Conservation (phyloP, 1,140 invertebrate species). For the Drosophila saltans region DNA sequence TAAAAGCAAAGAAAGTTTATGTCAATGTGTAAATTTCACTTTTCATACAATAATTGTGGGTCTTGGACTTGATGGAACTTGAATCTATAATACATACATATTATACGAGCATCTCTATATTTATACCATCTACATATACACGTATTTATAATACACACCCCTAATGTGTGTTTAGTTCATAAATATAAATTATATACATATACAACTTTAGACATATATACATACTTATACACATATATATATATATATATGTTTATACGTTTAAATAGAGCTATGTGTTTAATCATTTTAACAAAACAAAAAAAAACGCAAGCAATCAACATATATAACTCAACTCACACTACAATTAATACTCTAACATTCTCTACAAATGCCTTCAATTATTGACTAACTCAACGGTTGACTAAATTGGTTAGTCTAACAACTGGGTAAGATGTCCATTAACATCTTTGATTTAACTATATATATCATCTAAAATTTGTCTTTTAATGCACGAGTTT, state of each 20-base stretch:
- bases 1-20: conserved; percentile 40
- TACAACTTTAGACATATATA: conserved; percentile 66
- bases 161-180: conserved; percentile 61
- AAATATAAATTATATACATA: conserved; percentile 45
- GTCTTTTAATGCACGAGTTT: conserved; percentile 16
- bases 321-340: conserved; percentile 50
- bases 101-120: conserved; percentile 71
- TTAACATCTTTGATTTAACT: background rate
- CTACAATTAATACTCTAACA: conserved; percentile 29
- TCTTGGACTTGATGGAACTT: conserved; percentile 30
- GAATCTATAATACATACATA: conserved; percentile 51
- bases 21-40: conserved; percentile 68
- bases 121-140: conserved; percentile 68
- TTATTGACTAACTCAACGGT: conserved; percentile 31
- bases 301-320: conserved; percentile 67
- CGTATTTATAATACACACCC: conserved; percentile 28
- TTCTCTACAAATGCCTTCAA: conserved; percentile 21
- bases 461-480: too few relatives aligned
- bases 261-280: conserved; percentile 57
- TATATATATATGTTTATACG: conserved; percentile 39
- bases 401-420: conserved; percentile 42
- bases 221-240: conserved; percentile 60
- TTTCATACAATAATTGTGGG: conserved; percentile 53
- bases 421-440: conserved; percentile 22
- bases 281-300: conserved; percentile 51